These are phyloP conservation scores for Phortica variegata DNA, from an alignment of 1,140 invertebrate genomes.

Conservation along the genomic window DNA sequence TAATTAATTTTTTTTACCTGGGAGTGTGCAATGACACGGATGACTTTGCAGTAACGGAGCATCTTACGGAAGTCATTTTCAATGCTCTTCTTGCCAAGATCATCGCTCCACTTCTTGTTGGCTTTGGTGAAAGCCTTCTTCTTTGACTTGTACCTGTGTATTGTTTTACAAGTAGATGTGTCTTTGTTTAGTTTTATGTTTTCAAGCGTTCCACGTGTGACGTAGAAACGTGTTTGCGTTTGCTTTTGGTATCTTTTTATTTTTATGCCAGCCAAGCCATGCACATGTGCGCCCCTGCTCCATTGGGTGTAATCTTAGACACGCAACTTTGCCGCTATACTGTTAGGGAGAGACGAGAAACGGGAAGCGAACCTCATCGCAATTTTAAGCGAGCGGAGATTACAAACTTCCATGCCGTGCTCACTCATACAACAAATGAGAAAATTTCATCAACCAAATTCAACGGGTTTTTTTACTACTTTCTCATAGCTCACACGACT, in stretches of 20 bases:
- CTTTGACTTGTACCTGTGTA: slow-evolving; percentile 95
- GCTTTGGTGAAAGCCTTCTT: slow-evolving; percentile 99
- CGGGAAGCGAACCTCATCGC: slow-evolving; percentile 51
- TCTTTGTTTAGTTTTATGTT: slow-evolving; percentile 15
- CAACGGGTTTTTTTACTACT: no score
- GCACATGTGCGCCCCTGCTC: not conserved
- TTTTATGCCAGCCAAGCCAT: no score
- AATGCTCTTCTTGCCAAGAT: slow-evolving; percentile 93
- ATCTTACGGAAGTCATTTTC: slow-evolving; percentile 96
- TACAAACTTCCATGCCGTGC: slow-evolving; percentile 41
- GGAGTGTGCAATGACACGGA: slow-evolving; percentile 96
- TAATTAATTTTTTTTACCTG: slow-evolving; percentile 68
- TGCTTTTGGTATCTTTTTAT: slow-evolving; percentile 25
- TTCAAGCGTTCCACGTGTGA: slow-evolving; percentile 25
- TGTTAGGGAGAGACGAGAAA: slow-evolving; percentile 28
- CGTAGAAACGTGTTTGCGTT: slow-evolving; percentile 18
- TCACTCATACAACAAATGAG: slow-evolving; percentile 25
- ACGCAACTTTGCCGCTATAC: slow-evolving; percentile 18
- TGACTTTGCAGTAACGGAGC: slow-evolving; percentile 96
- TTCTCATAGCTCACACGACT: slow-evolving; percentile 54
- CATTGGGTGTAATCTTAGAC: slow-evolving; percentile 14
- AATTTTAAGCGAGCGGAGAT: slow-evolving; percentile 66
- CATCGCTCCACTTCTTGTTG: slow-evolving; percentile 98
- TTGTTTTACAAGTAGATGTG: slow-evolving; percentile 15
- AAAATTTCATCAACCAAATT: no score